A percentile compares a stretch with the other conserved stretches of the same genome.
Evolutionary conservation across 2,113 vertebrate genomes (phyloP).

Genomic region (Osmerus eperlanus): DNA sequence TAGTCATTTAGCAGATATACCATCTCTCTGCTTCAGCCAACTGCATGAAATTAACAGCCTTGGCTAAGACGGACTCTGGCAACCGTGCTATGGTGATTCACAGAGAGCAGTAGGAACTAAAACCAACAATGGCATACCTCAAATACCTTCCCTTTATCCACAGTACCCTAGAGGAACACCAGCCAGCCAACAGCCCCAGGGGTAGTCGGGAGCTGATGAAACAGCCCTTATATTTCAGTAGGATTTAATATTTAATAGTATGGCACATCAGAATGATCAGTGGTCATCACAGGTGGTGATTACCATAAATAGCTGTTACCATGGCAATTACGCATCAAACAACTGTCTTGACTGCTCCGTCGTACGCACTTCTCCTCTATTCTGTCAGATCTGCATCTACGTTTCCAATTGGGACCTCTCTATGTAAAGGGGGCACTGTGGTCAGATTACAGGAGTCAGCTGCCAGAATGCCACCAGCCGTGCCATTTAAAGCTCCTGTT

Average conservation of each 20-base stretch:
- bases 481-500: constrained; percentile 43
- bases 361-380: not conserved
- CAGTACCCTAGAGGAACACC: constrained; percentile 10
- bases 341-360: not conserved
- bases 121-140: constrained; percentile 29
- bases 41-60: constrained; percentile 36
- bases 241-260: no score
- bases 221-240: not conserved
- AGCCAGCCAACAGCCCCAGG: constrained; percentile 1
- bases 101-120: constrained; percentile 18
- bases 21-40: constrained; percentile 33
- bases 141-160: constrained; percentile 18
- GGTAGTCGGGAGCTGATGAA: not conserved
- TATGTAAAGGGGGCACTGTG: constrained; percentile 53
- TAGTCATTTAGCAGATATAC: constrained; percentile 13
- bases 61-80: constrained; percentile 25
- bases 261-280: no score
- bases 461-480: constrained; percentile 41
- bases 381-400: constrained; percentile 18
- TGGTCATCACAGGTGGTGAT: not conserved
- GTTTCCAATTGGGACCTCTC: constrained; percentile 13
- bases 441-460: constrained; percentile 47
- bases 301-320: not conserved
- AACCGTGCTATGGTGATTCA: not conserved
- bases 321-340: not conserved